Percentiles rank a stretch among this genome's conserved stretches.
These are phyloP conservation scores for Spheniscus humboldti DNA, from an alignment of 2,797 vertebrate species.

Conservation along the genomic window DNA sequence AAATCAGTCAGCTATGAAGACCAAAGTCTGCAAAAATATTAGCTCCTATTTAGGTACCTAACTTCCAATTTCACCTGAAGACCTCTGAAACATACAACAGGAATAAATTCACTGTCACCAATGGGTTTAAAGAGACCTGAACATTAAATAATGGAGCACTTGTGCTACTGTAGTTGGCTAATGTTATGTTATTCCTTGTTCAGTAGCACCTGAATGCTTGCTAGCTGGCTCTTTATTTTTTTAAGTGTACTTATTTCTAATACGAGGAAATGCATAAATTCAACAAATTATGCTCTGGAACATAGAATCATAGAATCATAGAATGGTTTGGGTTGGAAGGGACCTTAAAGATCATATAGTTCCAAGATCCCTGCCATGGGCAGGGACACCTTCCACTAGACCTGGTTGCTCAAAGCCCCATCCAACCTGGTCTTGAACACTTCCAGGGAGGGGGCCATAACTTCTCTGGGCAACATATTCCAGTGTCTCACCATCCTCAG, in stretches of 20 bases:
- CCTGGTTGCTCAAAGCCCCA: not conserved
- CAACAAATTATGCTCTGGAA: not conserved
- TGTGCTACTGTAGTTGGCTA: not conserved
- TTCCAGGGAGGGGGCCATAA: not conserved
- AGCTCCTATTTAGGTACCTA: not conserved
- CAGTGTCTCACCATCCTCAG: not conserved
- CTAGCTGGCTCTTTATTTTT: not conserved
- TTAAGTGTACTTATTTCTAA: not conserved
- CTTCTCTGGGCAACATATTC: not conserved
- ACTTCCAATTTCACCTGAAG: too few species aligned
- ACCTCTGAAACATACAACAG: not conserved
- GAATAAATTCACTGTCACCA: not conserved
- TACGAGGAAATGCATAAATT: not conserved
- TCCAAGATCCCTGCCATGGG: not conserved
- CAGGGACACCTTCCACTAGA: not conserved
- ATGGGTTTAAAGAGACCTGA: not conserved
- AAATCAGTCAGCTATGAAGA: not conserved
- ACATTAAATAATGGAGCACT: not conserved
- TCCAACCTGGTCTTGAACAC: not conserved
- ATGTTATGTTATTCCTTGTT: not conserved
- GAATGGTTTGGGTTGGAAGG: not conserved
- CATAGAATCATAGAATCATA: too few species aligned
- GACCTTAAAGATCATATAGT: not conserved
- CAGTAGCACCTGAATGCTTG: not conserved
- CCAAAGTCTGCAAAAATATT: not conserved